Evolutionary conservation across 2,888 invertebrate species (phyloP).

Genomic region (Orthonevra nobilis): DNA sequence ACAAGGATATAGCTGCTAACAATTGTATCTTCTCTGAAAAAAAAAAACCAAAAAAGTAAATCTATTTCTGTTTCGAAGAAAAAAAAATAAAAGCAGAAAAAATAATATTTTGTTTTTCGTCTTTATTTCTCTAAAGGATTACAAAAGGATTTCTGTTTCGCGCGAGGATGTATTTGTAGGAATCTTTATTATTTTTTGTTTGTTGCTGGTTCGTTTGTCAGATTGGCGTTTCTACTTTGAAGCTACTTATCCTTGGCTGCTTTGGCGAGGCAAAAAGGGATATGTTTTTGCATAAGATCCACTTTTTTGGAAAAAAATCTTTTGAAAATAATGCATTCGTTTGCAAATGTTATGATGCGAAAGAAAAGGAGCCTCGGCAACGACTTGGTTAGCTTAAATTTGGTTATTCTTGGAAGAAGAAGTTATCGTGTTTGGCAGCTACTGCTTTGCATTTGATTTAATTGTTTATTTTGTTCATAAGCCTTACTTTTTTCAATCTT

Average conservation of each 20-base stretch:
- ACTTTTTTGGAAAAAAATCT: slow-evolving; percentile 16
- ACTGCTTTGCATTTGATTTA: too few relatives aligned
- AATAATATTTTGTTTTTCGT: slow-evolving; percentile 37
- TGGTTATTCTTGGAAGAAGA: too few relatives aligned
- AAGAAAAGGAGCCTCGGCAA: not conserved
- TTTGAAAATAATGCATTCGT: slow-evolving; percentile 28
- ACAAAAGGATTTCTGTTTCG: slow-evolving; percentile 41
- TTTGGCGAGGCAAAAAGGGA: slow-evolving; percentile 2
- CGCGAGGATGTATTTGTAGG: slow-evolving; percentile 3
- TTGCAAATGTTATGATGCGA: too few relatives aligned
- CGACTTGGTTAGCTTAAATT: too few relatives aligned
- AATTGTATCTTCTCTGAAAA: slow-evolving; percentile 21
- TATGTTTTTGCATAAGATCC: slow-evolving; percentile 10
- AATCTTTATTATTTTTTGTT: not conserved
- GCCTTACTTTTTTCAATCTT: slow-evolving; percentile 37
- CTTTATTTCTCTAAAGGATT: slow-evolving; percentile 39
- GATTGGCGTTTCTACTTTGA: slow-evolving; percentile 5
- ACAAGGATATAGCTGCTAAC: slow-evolving; percentile 12
- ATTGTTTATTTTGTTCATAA: slow-evolving; percentile 47
- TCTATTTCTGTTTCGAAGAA: not conserved
- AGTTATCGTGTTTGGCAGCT: too few relatives aligned
- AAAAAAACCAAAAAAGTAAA: not conserved
- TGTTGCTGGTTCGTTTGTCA: slow-evolving; percentile 1
- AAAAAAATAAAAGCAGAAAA: not conserved
- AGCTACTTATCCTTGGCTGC: slow-evolving; percentile 26